These are phyloP conservation scores for Silurus lanzhouensis DNA, from an alignment of 2,797 vertebrate species.

Conservation along the genomic window DNA sequence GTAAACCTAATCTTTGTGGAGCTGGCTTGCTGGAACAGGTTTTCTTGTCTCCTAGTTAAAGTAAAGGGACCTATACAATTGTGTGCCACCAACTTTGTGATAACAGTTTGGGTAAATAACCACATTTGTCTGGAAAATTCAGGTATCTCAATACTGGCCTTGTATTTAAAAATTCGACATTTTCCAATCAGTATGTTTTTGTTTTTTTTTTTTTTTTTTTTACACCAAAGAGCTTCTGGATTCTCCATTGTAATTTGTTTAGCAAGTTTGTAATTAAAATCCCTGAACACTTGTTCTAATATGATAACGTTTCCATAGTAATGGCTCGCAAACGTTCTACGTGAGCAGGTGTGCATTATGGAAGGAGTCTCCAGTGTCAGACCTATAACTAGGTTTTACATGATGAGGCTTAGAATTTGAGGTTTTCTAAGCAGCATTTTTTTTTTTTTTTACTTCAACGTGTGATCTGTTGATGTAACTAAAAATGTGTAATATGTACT, in stretches of 20 bases:
- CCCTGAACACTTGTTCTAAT: too few relatives aligned
- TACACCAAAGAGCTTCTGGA: too few relatives aligned
- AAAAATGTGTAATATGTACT: not conserved
- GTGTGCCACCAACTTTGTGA: too few relatives aligned
- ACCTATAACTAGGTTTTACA: not conserved
- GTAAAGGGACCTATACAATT: too few relatives aligned
- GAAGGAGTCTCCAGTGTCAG: not conserved
- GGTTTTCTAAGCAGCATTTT: not conserved
- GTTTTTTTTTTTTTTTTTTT: not conserved
- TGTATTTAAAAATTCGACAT: not conserved
- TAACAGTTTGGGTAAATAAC: too few relatives aligned
- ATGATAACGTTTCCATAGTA: not conserved
- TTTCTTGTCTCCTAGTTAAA: too few relatives aligned
- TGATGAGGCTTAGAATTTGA: too few relatives aligned
- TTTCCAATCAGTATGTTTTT: not conserved
- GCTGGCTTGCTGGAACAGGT: too few relatives aligned
- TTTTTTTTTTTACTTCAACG: not conserved
- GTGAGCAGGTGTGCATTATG: not conserved
- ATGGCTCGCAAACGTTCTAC: not conserved
- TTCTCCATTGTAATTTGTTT: not conserved
- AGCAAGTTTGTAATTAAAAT: not conserved
- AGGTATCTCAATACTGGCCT: too few relatives aligned
- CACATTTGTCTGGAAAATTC: too few relatives aligned
- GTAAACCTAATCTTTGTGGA: too few relatives aligned
- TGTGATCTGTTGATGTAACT: not conserved